These are phyloP conservation scores for Pheosia tremula DNA, from an alignment of 2,888 invertebrate species.

Conservation along the genomic window DNA sequence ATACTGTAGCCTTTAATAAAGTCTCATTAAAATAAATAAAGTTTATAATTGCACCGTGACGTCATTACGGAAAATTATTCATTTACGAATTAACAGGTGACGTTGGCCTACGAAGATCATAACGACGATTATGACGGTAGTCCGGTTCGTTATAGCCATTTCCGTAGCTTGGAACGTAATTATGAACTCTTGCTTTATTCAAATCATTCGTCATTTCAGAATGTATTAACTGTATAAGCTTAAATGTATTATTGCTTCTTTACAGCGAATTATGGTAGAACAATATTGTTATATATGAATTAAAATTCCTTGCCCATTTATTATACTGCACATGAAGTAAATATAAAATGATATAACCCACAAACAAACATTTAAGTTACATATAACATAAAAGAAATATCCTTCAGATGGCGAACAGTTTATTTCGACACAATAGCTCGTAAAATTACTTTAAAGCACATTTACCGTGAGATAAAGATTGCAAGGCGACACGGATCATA, in stretches of 20 bases:
- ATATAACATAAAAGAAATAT: conserved; percentile 3
- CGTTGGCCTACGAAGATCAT: neutral
- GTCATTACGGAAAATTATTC: neutral
- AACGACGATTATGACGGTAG: neutral
- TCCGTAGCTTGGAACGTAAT: too few relatives aligned
- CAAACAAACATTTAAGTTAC: neutral
- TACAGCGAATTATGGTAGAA: too few relatives aligned
- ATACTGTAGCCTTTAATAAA: neutral
- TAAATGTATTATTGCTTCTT: too few relatives aligned
- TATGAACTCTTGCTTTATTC: too few relatives aligned
- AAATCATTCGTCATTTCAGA: too few relatives aligned
- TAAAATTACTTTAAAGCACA: conserved; percentile 28
- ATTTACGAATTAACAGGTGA: neutral
- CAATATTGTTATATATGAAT: neutral
- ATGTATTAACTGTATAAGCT: too few relatives aligned
- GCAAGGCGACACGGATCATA: conserved; percentile 18
- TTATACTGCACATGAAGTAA: conserved; percentile 9
- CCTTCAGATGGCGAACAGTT: conserved; percentile 14
- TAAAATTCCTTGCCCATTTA: neutral
- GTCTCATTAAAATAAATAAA: neutral
- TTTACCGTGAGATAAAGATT: conserved; percentile 22
- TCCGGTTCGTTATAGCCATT: neutral
- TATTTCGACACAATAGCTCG: conserved; percentile 12
- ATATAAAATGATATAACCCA: conserved; percentile 28
- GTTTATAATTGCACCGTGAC: neutral